Base-by-base conservation (phyloP, 1,140 invertebrate genomes). In the Bicyclus anynana region DNA sequence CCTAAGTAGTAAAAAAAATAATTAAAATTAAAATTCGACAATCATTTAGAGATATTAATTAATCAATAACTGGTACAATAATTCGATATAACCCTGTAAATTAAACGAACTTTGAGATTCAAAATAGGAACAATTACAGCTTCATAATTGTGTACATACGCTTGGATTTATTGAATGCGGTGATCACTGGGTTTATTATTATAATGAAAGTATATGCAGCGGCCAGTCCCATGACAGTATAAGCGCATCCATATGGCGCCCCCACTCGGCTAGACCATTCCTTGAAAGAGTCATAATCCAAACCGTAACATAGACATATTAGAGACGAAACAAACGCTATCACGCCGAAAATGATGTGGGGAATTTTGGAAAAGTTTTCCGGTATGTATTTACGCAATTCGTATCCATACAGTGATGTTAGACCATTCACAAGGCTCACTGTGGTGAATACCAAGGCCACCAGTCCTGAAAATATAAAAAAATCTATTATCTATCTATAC, bases 321-420 rank as follows among this genome's bases (percentile, higher is more conserved):
- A 64, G 58, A 5, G 77, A 65, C 5, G 67, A 44, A 5, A 18
- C 52, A 42, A 74, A 79, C 6, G 71, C 76, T 0, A 77, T 60
- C 1, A 65, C 60, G 10, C 80, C 80, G 35, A 80, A 81, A 33
- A 61, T 69, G 20, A 81, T 78, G 44, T 81, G 78, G 1, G 67
- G 69, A 1, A 84, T 54, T 42, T 74, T 84, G 3, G 76, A 79
- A 4, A 80, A 42, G 18, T 64, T 72, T 12, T 69, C 60, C 6
- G 76, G 72, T 16, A 80, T 57, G 13, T 59, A 69, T 21, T 53
- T 59, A 2, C 65, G 60, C 35, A 67, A 61, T 42, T 77, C 70
- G 49, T 61, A 71, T 2, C 72, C 74, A 53, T 80, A 80, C 7
- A 75, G 54, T 0, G 74, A 80, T 5, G 72, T 56, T 13, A 65